These are phyloP conservation scores for Flexamia atlantica DNA, from an alignment of 2,888 invertebrate species.

Conservation along the genomic window DNA sequence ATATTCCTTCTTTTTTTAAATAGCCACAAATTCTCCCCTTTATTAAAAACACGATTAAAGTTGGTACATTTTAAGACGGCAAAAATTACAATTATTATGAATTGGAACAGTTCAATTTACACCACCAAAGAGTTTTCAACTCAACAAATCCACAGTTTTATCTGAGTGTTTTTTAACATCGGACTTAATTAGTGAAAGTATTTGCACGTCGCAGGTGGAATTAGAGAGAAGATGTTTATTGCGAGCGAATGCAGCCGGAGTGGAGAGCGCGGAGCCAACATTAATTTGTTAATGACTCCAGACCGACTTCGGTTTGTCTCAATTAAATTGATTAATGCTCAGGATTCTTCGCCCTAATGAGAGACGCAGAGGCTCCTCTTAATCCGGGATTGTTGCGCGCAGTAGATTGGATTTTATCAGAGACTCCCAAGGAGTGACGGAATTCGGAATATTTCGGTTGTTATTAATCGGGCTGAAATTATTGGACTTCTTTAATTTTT, in stretches of 20 bases:
- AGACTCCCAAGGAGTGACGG: not conserved
- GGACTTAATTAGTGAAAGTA: slow-evolving; percentile 9
- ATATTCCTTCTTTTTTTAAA: too few species aligned
- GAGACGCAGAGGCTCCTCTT: not conserved
- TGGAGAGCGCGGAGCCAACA: slow-evolving; percentile 13
- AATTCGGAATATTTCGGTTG: too few species aligned
- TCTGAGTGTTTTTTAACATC: too few species aligned
- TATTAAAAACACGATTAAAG: too few species aligned
- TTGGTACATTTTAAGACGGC: too few species aligned
- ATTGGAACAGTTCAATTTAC: too few species aligned
- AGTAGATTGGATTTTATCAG: slow-evolving; percentile 15
- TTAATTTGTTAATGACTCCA: slow-evolving; percentile 45
- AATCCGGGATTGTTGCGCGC: slow-evolving; percentile 4
- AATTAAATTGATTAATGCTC: slow-evolving; percentile 56
- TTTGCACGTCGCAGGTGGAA: slow-evolving; percentile 12
- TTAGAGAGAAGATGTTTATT: slow-evolving; percentile 3
- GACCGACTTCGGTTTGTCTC: slow-evolving; percentile 46
- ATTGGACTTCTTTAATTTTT: too few species aligned
- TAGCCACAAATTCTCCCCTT: too few species aligned
- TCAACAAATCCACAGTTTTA: too few species aligned
- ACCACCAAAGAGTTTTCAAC: too few species aligned
- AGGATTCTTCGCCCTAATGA: slow-evolving; percentile 43
- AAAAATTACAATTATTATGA: too few species aligned
- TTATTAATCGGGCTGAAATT: too few species aligned
- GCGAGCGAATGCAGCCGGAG: not conserved